These are phyloP conservation scores for Papilio demoleus DNA, from an alignment of 2,888 invertebrate genomes.

Conservation along the genomic window DNA sequence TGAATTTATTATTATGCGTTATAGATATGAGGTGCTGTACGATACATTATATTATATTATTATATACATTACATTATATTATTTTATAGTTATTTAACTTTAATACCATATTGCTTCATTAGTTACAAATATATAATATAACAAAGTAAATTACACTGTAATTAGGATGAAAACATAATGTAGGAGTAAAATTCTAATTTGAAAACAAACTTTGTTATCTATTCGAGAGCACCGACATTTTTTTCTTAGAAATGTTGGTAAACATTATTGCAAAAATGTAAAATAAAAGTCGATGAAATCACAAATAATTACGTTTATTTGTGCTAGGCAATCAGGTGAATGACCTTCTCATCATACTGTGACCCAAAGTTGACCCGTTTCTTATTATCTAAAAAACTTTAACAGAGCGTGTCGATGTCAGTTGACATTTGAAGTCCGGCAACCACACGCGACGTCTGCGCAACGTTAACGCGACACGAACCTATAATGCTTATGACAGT, in stretches of 20 bases:
- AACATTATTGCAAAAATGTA: too few species aligned
- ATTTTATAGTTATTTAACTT: not conserved
- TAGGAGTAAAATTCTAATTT: too few species aligned
- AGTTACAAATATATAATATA: too few species aligned
- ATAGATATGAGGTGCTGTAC: constrained; percentile 2
- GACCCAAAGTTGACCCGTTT: not conserved
- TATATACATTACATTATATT: too few species aligned
- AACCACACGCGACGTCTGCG: constrained; percentile 61
- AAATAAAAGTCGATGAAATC: too few species aligned
- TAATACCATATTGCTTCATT: not conserved
- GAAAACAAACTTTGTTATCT: too few species aligned
- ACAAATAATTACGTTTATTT: too few species aligned
- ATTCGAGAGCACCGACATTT: too few species aligned
- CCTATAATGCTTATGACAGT: constrained; percentile 55
- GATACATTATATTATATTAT: too few species aligned
- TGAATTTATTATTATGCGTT: constrained; percentile 6
- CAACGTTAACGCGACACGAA: constrained; percentile 68
- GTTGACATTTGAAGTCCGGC: constrained; percentile 45
- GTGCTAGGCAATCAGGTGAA: not conserved
- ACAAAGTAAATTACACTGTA: too few species aligned
- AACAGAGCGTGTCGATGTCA: constrained; percentile 24
- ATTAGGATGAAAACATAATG: too few species aligned
- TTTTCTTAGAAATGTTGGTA: too few species aligned
- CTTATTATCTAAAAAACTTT: not conserved
- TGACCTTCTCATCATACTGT: not conserved